Percentiles rank a stretch among this genome's conserved stretches.
These are phyloP conservation scores for Oryzias woworae DNA, from an alignment of 2,113 vertebrate genomes.

Conservation along the genomic window DNA sequence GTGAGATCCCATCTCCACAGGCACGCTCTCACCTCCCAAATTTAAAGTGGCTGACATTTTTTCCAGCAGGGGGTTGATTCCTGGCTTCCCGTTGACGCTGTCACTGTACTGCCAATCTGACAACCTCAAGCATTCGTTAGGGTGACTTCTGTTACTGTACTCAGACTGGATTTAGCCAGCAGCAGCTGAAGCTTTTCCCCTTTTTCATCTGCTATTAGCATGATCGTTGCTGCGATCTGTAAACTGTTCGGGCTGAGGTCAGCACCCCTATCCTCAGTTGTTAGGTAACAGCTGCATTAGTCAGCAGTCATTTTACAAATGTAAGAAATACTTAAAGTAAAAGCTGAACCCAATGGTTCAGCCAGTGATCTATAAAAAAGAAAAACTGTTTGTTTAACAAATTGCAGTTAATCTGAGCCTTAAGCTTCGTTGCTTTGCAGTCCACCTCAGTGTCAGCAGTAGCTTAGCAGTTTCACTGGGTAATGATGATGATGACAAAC, in stretches of 20 bases:
- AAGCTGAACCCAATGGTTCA: not conserved
- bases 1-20: conserved; percentile 20
- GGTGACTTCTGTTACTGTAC: conserved; percentile 49
- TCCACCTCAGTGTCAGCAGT: too few species aligned
- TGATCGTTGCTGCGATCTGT: not conserved
- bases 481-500: too few species aligned
- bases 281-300: not conserved
- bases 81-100: conserved; percentile 36
- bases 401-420: too few species aligned
- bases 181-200: conserved; percentile 27
- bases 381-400: too few species aligned
- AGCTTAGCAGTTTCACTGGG: too few species aligned
- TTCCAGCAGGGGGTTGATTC: conserved; percentile 29
- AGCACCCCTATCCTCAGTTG: not conserved
- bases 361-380: not conserved
- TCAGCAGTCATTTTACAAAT: not conserved
- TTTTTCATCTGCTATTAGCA: conserved; percentile 15
- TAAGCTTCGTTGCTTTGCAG: too few species aligned
- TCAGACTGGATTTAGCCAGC: conserved; percentile 36
- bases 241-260: not conserved
- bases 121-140: conserved; percentile 33
- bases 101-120: conserved; percentile 36
- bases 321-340: not conserved
- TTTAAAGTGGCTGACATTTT: conserved; percentile 52
- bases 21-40: not conserved